Base-by-base conservation (phyloP, 2,888 invertebrate species). In the Anthoptus insignis region DNA sequence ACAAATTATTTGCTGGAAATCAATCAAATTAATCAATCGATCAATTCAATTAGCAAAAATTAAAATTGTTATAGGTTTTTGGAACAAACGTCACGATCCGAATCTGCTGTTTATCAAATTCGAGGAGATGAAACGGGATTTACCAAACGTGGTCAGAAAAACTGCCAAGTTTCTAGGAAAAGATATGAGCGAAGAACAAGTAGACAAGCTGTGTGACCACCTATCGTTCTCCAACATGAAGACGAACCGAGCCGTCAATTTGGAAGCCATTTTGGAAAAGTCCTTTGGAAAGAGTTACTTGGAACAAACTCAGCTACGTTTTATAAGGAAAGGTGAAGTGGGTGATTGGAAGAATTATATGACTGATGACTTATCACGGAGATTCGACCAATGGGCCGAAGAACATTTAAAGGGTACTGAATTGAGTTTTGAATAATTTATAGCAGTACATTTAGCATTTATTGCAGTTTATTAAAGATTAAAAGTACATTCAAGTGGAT, bases 161-260 rank as follows among this genome's bases (percentile, higher is more conserved):
- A 96, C 98, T 21, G 97, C 97, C 0, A 79, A 90, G 3, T 98
- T 98, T 81, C 87, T 98, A 16, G 94, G 94, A 6, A 96, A 96
- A 79, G 81, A 86, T 9, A 83, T 97, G 14, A 94, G 94, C 0
- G 96, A 96, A 0, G 94, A 95, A 5, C 94, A 97, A 76, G 89
- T 97, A 1, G 87, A 94, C 3, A 88, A 90, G n/a, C 93, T 98
- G 0, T 95, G 95, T 66, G 94, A 96, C 2, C 97, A 98, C 79
- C 94, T 98, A 19, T 96, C 96, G 52, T 98, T 98, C 82, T 94
- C 96, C 57, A 96, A 95, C 73, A 98, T 98, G 98, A 96, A 96
- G 77, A 91, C 94, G 0, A 98, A 98, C 83, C 95, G 96, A 22
- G 96, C 96, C 1, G 95, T 97, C 0, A 98, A 98, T 77, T 83